phyloP scores from a whole-genome alignment of 2,797 vertebrate species.

The Liasis olivaceus region DNA sequence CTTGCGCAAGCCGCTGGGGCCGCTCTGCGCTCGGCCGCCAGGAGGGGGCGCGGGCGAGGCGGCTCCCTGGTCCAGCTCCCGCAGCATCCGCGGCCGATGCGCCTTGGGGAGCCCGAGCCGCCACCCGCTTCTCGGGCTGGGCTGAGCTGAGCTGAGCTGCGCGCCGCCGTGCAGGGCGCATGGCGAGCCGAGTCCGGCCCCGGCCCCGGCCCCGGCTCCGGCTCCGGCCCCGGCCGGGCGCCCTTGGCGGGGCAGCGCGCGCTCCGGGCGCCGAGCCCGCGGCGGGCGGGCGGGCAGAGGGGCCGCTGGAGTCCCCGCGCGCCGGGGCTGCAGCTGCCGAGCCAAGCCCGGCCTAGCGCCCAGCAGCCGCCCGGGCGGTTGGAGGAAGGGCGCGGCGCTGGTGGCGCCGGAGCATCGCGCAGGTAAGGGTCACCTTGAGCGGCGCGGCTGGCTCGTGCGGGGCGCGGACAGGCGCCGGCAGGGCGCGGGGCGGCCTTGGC shows the following conservation, averaged over 20 bases:
- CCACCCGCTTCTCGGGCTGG: background rate
- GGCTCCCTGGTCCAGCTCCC: background rate
- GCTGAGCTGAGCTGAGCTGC: background rate
- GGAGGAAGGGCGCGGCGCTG: background rate
- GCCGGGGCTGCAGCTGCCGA: background rate
- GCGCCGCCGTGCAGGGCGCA: background rate
- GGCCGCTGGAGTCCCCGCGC: background rate
- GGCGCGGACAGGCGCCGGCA: background rate
- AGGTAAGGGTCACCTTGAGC: background rate
- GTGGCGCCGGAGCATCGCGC: background rate
- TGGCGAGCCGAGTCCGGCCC: background rate
- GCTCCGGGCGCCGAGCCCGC: background rate
- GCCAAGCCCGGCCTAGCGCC: background rate
- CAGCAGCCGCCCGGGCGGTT: background rate
- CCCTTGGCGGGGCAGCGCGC: background rate
- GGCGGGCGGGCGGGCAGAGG: background rate
- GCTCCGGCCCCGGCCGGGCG: too few species aligned
- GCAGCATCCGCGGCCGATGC: background rate
- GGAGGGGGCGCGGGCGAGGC: background rate
- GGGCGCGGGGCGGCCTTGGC: too few species aligned
- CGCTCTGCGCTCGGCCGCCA: background rate
- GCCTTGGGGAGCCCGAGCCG: background rate
- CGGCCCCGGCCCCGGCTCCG: too few species aligned
- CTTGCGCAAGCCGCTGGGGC: background rate
- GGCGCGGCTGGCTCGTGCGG: background rate